Evolutionary conservation across 2,797 vertebrate species (phyloP).

Genomic region (Rousettus madagascariensis): DNA sequence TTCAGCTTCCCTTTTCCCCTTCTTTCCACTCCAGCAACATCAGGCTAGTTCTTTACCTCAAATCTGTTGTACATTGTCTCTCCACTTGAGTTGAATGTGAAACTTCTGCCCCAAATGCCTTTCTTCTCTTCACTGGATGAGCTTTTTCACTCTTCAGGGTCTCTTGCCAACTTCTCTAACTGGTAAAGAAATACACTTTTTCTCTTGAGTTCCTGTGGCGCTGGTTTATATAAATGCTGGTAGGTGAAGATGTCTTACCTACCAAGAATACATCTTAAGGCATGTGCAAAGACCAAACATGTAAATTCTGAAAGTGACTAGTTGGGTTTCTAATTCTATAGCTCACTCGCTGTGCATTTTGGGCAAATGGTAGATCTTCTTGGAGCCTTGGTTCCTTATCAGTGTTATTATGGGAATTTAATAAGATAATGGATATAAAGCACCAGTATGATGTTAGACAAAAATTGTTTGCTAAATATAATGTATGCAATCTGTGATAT

Average conservation of each 20-base stretch:
- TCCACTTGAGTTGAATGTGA: background rate
- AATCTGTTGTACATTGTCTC: background rate
- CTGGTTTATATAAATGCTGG: background rate
- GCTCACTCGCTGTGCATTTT: background rate
- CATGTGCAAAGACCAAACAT: background rate
- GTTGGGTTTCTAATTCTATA: background rate
- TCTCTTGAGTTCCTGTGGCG: background rate
- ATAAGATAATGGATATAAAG: background rate
- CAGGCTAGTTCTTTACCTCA: background rate
- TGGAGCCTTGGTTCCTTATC: background rate
- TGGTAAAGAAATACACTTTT: background rate
- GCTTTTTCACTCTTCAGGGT: background rate
- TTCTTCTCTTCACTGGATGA: background rate
- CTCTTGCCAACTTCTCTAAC: background rate
- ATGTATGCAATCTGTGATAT: background rate
- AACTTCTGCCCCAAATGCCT: background rate
- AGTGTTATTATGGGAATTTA: background rate
- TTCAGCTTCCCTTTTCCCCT: background rate
- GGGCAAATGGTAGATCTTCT: background rate
- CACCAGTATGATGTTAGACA: background rate
- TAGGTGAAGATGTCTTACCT: background rate
- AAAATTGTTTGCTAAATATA: constrained; percentile 12
- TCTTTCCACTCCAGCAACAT: background rate
- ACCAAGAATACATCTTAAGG: background rate
- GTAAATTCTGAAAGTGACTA: background rate